Evolutionary conservation across 2,888 invertebrate species (phyloP), one percentile per base, ranked within the genome.

Genomic region (Lissonota sp.): DNA sequence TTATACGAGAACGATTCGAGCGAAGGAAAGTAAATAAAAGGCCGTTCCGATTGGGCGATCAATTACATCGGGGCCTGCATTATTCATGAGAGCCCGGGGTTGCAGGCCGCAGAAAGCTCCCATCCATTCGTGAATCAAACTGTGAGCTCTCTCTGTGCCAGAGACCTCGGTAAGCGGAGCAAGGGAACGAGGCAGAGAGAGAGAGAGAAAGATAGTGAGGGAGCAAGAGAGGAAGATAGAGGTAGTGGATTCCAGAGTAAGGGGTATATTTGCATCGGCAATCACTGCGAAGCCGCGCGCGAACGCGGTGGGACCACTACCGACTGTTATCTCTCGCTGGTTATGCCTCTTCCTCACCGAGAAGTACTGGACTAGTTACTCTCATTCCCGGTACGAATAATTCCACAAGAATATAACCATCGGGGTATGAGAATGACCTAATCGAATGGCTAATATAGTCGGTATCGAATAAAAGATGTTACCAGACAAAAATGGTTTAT

Each of bases 41-140:
- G 92, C 91, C 90, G 91, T 92, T 92, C 92, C 92, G 89, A 92
- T 92, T 91, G 92, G 92, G 88, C 90, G 92, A 92, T 92, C 92
- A 92, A 92, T 92, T 92, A 92, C 92, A 91, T 91, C 86, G 87
- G 86, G 58, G 90, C 86, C 87, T 92, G 91, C 92, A 92, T 92
- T 92, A 92, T 92, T 92, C 92, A 92, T 92, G 88, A 90, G 88
- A 87, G 86, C 86, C 81, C 81, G 81, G 67, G 87, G 89, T 88
- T 87, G 89, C 90, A 90, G 89, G 90, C 90, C 90, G 89, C 90
- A 89, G 91, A 91, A 91, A 91, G 79, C 75, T 80, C 75, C 79
- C 74, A 76, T 71, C 77, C 72, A 75, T 79, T 83, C 84, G 83
- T 84, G 86, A 88, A 89, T 90, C 88, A 87, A 87, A 87, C 87